A percentile compares a stretch with the other conserved stretches of the same genome.
phyloP scores from a whole-genome alignment of 2,797 vertebrate genomes.

The Centroberyx gerrardi region DNA sequence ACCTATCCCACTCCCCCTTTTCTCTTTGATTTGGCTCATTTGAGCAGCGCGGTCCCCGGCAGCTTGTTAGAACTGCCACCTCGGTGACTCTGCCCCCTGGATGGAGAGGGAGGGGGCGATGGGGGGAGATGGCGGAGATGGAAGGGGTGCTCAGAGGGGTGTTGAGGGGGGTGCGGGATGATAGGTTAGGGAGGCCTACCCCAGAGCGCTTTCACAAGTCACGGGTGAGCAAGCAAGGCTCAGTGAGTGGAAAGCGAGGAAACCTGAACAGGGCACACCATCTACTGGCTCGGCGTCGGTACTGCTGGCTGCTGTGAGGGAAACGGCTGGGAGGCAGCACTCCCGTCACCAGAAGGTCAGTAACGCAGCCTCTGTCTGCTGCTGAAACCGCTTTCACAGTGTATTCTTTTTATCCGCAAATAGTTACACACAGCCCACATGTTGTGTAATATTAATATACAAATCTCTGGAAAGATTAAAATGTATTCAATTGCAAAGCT shows the following conservation, averaged over 20 bases:
- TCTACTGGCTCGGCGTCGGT: conserved; percentile 79
- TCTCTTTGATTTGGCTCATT: conserved; percentile 91
- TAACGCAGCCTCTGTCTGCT: conserved; percentile 31
- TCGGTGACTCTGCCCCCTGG: conserved; percentile 87
- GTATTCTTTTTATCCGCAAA: neutral
- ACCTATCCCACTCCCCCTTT: conserved; percentile 84
- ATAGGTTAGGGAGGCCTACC: conserved; percentile 82
- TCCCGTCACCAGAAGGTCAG: conserved; percentile 43
- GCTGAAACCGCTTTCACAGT: conserved; percentile 28
- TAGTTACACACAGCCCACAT: conserved; percentile 29
- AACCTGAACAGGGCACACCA: conserved; percentile 84
- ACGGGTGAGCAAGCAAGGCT: conserved; percentile 83
- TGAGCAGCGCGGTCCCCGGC: conserved; percentile 84
- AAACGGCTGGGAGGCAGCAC: conserved; percentile 22
- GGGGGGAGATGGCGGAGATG: conserved; percentile 72
- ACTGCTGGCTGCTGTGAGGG: conserved; percentile 64
- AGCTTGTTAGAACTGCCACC: conserved; percentile 91
- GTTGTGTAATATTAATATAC: conserved; percentile 18
- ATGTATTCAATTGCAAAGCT: conserved; percentile 6
- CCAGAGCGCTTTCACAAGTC: conserved; percentile 82
- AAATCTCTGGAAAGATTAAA: conserved; percentile 21
- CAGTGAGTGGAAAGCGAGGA: conserved; percentile 61
- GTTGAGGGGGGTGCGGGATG: conserved; percentile 66
- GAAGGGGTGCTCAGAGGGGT: conserved; percentile 78
- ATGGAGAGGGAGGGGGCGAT: conserved; percentile 63